phyloP scores from a whole-genome alignment of 2,797 vertebrate genomes.

The Eleutherodactylus coqui region DNA sequence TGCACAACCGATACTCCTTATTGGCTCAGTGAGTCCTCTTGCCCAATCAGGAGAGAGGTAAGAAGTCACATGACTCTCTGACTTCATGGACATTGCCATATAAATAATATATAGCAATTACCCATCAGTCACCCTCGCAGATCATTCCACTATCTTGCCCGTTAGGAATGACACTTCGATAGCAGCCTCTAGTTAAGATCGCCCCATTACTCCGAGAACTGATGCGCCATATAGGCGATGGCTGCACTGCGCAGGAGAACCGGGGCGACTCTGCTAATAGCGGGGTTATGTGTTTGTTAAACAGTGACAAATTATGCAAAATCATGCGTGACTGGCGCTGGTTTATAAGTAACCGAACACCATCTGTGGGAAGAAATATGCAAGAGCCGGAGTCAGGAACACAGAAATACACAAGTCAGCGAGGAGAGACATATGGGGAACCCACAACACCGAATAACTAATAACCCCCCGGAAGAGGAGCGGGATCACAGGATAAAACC shows the following conservation, averaged over 20 bases:
- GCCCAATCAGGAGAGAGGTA: too few relatives aligned
- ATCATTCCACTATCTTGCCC: too few relatives aligned
- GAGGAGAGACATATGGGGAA: conserved; percentile 51
- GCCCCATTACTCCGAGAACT: too few relatives aligned
- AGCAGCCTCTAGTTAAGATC: too few relatives aligned
- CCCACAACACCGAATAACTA: conserved; percentile 19
- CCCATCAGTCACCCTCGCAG: too few relatives aligned
- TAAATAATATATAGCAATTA: too few relatives aligned
- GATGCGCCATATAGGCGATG: too few relatives aligned
- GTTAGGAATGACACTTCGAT: too few relatives aligned
- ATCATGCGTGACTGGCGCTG: conserved; percentile 51
- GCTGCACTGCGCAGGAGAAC: neutral
- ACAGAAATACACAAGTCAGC: conserved; percentile 42
- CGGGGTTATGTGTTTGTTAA: conserved; percentile 43
- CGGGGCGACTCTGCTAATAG: neutral
- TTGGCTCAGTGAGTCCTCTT: too few relatives aligned
- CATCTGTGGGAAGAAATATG: conserved; percentile 46
- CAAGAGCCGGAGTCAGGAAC: conserved; percentile 1
- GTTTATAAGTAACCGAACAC: conserved; percentile 25
- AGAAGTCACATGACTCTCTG: too few relatives aligned
- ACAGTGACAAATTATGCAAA: conserved; percentile 60
- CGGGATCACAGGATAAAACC: neutral
- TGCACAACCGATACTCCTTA: too few relatives aligned
- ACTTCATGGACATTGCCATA: too few relatives aligned
- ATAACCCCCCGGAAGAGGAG: neutral